Percentiles rank a stretch among this genome's conserved stretches.
Conservation (phyloP, 2,888 invertebrate species). For the Melieria crassipennis region DNA sequence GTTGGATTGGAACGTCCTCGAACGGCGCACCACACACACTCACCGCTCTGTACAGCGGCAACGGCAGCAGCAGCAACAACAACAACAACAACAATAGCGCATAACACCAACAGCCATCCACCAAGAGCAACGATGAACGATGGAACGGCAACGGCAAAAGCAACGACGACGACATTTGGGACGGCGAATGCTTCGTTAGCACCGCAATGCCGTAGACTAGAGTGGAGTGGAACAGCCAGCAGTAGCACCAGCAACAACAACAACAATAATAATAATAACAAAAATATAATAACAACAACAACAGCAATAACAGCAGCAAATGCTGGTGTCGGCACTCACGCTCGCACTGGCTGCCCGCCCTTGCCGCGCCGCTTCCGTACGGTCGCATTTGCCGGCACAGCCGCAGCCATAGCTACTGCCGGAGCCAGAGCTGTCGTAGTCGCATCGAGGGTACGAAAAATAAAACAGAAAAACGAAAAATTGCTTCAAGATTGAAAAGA, state of each 20-base stretch:
- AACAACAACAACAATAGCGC: constrained; percentile 9
- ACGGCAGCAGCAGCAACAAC: not conserved
- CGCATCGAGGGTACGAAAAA: not conserved
- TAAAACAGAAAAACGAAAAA: constrained; percentile 3
- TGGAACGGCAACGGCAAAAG: constrained; percentile 1
- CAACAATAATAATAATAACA: constrained; percentile 19
- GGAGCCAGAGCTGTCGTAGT: not conserved
- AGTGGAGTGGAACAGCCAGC: constrained; percentile 12
- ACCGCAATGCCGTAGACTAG: constrained; percentile 13
- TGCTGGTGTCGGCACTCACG: not conserved
- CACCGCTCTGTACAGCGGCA: constrained; percentile 19
- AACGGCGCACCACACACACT: constrained; percentile 11
- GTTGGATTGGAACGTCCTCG: constrained; percentile 28
- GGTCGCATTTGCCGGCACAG: not conserved
- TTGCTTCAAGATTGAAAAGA: constrained; percentile 11
- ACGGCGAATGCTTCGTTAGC: constrained; percentile 24
- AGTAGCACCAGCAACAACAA: constrained; percentile 16
- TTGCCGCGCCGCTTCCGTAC: not conserved
- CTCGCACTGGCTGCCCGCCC: not conserved
- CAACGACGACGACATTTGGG: constrained; percentile 10
- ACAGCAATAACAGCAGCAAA: constrained; percentile 1
- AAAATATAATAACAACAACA: constrained; percentile 3
- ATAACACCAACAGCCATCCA: not conserved
- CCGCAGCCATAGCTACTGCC: not conserved
- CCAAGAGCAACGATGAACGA: constrained; percentile 13